Conservation (phyloP, 2,888 invertebrate genomes). For the Tinea trinotella region DNA sequence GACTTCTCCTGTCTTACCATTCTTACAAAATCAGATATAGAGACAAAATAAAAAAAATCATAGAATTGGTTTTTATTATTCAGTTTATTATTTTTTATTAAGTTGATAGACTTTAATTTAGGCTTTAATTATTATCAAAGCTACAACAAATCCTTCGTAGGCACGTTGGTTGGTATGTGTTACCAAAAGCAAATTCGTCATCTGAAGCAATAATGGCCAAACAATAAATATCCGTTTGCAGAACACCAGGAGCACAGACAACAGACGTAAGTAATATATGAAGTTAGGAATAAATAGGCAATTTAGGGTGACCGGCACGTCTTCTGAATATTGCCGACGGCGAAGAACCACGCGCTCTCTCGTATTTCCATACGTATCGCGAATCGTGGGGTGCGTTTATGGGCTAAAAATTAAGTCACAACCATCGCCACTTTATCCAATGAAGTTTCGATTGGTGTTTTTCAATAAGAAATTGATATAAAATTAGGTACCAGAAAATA, state of each 20-base stretch:
- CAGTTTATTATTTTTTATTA: too few species aligned
- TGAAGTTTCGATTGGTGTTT: conserved; percentile 8
- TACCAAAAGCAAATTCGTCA: conserved; percentile 48
- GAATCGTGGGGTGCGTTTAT: conserved; percentile 67
- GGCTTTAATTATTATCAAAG: too few species aligned
- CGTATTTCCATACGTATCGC: conserved; percentile 70
- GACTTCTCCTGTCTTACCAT: too few species aligned
- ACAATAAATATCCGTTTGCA: conserved; percentile 70
- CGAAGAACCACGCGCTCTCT: conserved; percentile 31
- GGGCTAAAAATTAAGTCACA: conserved; percentile 69
- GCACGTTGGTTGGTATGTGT: neutral
- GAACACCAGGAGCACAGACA: conserved; percentile 43
- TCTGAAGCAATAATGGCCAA: conserved; percentile 70
- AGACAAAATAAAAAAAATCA: too few species aligned
- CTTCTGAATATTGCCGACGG: conserved; percentile 66
- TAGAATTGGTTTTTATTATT: too few species aligned
- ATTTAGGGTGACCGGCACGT: conserved; percentile 69
- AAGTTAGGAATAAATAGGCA: conserved; percentile 74
- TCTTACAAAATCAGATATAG: too few species aligned
- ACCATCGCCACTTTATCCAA: conserved; percentile 16
- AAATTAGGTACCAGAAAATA: neutral
- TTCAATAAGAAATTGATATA: conserved; percentile 10
- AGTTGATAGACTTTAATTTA: too few species aligned
- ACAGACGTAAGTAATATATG: conserved; percentile 73
- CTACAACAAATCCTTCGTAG: too few species aligned